Evolutionary conservation across 2,113 vertebrate genomes (phyloP).

Genomic region (Ovis canadensis): DNA sequence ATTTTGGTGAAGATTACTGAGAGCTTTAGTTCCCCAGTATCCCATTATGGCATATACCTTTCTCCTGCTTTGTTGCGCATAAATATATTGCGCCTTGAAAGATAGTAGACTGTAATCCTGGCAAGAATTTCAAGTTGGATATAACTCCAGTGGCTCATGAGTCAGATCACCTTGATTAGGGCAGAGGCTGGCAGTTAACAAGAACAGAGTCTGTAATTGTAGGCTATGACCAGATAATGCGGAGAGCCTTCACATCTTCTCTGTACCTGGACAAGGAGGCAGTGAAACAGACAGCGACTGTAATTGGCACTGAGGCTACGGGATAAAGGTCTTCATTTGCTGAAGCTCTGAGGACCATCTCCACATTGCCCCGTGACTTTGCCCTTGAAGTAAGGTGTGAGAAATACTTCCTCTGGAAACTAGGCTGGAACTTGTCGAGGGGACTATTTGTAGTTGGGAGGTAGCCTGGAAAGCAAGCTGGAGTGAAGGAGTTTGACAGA

Average conservation of each 20-base stretch:
- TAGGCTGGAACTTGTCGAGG: neutral
- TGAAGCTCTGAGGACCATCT: neutral
- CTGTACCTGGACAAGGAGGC: neutral
- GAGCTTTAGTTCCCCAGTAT: neutral
- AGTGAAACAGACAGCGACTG: neutral
- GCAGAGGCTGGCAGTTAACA: neutral
- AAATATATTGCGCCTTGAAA: neutral
- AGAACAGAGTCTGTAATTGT: neutral
- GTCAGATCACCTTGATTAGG: slow-evolving; percentile 34
- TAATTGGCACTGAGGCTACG: neutral
- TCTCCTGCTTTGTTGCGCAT: neutral
- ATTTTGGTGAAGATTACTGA: neutral
- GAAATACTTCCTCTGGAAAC: neutral
- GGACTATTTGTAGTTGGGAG: neutral
- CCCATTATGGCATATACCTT: neutral
- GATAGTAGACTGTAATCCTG: neutral
- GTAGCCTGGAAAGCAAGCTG: neutral
- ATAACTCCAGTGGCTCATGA: neutral
- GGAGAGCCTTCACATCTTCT: neutral
- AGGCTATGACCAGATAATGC: neutral
- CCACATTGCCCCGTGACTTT: neutral
- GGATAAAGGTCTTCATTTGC: neutral
- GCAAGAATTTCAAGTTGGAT: neutral
- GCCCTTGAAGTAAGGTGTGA: neutral
- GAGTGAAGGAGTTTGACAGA: slow-evolving; percentile 68